Evolutionary conservation across 1,140 invertebrate species (phyloP).

Genomic region (Heliconius hermathena): DNA sequence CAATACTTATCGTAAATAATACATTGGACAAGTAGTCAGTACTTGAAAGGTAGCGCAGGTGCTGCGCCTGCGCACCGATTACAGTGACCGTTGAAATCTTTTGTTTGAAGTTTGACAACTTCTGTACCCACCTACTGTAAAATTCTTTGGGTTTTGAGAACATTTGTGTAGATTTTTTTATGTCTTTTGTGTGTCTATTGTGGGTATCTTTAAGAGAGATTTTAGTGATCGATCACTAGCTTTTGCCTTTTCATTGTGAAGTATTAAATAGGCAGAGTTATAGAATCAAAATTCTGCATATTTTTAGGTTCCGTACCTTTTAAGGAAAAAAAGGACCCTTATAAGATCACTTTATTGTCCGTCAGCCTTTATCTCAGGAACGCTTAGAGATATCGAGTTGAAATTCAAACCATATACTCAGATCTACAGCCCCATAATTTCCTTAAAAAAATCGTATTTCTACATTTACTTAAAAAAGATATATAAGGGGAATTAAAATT

Average conservation of each 20-base stretch:
- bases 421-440: too few relatives aligned
- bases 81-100: slow-evolving; percentile 38
- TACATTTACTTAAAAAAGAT: too few relatives aligned
- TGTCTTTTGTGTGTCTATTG: not conserved
- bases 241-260: not conserved
- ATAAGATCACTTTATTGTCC: too few relatives aligned
- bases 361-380: too few relatives aligned
- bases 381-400: too few relatives aligned
- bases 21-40: not conserved
- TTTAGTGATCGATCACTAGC: not conserved
- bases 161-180: not conserved
- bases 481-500: too few relatives aligned
- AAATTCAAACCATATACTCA: too few relatives aligned
- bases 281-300: too few relatives aligned
- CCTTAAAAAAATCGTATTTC: too few relatives aligned
- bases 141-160: not conserved
- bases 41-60: slow-evolving; percentile 25
- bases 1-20: slow-evolving; percentile 37
- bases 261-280: too few relatives aligned
- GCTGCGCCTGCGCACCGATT: not conserved
- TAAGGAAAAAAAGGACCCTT: too few relatives aligned
- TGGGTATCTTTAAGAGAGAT: not conserved
- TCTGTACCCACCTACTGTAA: slow-evolving; percentile 16
- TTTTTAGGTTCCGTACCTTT: too few relatives aligned
- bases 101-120: slow-evolving; percentile 37